Base-by-base conservation (phyloP, 2,888 invertebrate genomes). In the Hofmannophila pseudospretella region DNA sequence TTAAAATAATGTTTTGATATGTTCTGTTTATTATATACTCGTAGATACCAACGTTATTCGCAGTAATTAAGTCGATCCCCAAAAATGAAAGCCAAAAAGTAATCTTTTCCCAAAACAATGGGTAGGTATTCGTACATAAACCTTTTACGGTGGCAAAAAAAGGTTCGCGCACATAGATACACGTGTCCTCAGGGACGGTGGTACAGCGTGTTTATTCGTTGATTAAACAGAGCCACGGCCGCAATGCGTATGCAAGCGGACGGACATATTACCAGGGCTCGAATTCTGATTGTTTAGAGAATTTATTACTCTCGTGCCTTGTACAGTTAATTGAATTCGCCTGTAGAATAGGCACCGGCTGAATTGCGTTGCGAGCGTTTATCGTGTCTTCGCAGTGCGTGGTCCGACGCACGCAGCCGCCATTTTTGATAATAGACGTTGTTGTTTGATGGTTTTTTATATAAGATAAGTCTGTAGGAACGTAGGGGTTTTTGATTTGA, bases 201-300 rank as follows among this genome's bases (percentile, higher is more conserved):
- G 63, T 70, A 78, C 75, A 71, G 47, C 69, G 62, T 78, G 79
- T 80, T 79, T 75, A 78, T 73, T 63, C 81, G 77, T 84, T 85
- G 85, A 85, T 85, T 85, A 85, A 85, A 81, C 81, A 71, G 66
- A 65, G 71, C 68, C 69, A 67, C 67, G 71, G 72, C 14, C 82
- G 82, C 82, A 84, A 82, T 67, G 84, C 84, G 85, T 23, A 23
- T 23, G 85, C 78, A 82, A 70, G 67, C 75, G 75, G 70, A 77
- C 81, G 77, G 74, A 84, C 84, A 81, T 84, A 84, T 84, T 82
- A 84, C 80, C 80, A 75, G 71, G 78, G 67, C 81, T 84, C 85
- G 82, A 84, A 84, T 85, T 84, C 82, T 85, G 85, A 85, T 85
- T 85, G 85, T 85, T 85, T 85, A 84, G 85, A 85, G 81, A 84